Conservation (phyloP, 2,113 vertebrate species). For the Panthera leo region DNA sequence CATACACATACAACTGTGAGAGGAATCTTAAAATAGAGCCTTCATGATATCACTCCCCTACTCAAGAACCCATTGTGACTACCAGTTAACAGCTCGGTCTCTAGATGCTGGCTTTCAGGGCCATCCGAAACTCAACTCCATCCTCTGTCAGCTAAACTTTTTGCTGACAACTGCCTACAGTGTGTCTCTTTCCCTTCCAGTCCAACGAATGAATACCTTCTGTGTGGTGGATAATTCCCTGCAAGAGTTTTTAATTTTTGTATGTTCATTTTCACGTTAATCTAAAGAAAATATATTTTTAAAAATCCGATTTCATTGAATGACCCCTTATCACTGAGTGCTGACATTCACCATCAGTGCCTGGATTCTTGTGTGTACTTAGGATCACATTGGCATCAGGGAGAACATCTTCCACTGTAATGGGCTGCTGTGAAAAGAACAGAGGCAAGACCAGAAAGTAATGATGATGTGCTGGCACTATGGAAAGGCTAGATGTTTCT, state of each 20-base stretch:
- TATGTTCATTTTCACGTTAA: not conserved
- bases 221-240: not conserved
- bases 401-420: not conserved
- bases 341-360: not conserved
- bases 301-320: not conserved
- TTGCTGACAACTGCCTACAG: not conserved
- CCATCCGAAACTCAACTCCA: not conserved
- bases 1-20: not conserved
- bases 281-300: not conserved
- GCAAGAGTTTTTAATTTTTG: not conserved
- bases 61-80: not conserved
- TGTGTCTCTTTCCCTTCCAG: not conserved
- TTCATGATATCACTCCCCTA: not conserved
- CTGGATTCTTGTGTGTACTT: not conserved
- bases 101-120: not conserved
- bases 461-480: fast-evolving
- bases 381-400: not conserved
- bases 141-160: not conserved
- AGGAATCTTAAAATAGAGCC: not conserved
- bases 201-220: not conserved
- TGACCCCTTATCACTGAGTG: not conserved
- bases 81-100: not conserved
- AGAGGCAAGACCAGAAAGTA: not conserved
- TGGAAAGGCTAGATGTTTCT: not conserved
- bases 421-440: not conserved